Evolutionary conservation across 2,888 invertebrate species (phyloP), one percentile per base, ranked within the genome.

Genomic region (Scotopteryx bipunctaria): DNA sequence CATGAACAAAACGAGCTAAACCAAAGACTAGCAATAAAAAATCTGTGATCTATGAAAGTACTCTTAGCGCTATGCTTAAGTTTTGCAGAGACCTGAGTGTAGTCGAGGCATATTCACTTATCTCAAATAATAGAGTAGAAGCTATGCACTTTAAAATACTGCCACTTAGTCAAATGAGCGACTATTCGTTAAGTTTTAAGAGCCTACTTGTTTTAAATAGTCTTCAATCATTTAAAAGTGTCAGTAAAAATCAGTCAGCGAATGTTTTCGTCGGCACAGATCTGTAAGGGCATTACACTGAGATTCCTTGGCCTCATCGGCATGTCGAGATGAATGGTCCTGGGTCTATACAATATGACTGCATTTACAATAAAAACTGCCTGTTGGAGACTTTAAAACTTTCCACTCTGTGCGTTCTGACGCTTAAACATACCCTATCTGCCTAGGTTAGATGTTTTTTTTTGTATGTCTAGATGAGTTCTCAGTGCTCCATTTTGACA

Each of bases 251-350:
- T 54, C 48, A 45, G 48, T 36, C 48, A 45, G 43, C 43, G 29
- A 48, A 47, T 53, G 36, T 47, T 53, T 47, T 52, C 42, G 53
- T 62, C 49, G 59, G 57, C 32, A 48, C 51, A 45, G 73, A 81
- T 81, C 52, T 77, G 78, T 73, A 68, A 68, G 70, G 59, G 69
- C 78, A 80, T 77, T 81, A 80, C 69, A 72, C 77, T 63, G 52
- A 61, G 59, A 62, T 70, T 76, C 78, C 73, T 74, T 72, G 62
- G 74, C 63, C 48, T 72, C 54, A 74, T 75, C 76, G 76, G 67
- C 64, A 64, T 67, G 66, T 55, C 52, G 70, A 74, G 73, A 83
- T 82, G 84, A 82, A 83, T 83, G 79, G 76, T 68, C 68, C 55
- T 23, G 27, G 31, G 33, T 48, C 55, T 55, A 45, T 48, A 56